Evolutionary conservation across 1,140 invertebrate species (phyloP).

Genomic region (Apocrypta bakeri): DNA sequence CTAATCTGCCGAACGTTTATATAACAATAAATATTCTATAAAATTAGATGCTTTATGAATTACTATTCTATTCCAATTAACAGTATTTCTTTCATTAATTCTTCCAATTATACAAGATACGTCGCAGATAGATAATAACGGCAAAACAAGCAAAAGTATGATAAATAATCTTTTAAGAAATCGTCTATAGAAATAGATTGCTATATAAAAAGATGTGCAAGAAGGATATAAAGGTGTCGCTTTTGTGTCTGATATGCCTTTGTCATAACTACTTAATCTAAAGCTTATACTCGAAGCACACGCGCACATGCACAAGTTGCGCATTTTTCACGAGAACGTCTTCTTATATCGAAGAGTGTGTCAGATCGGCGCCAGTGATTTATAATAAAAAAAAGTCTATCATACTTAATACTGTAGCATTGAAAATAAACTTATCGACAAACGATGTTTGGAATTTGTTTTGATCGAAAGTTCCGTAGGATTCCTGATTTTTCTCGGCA

Average conservation of each 20-base stretch:
- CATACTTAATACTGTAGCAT: not conserved
- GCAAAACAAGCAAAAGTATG: too few relatives aligned
- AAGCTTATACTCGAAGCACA: not conserved
- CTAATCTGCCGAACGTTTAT: too few relatives aligned
- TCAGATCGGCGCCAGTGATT: not conserved
- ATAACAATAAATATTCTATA: too few relatives aligned
- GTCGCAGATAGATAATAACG: too few relatives aligned
- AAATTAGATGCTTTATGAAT: too few relatives aligned
- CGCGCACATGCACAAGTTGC: not conserved
- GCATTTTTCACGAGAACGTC: not conserved
- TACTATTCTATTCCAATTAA: too few relatives aligned
- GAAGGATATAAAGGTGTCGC: not conserved
- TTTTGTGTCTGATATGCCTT: not conserved
- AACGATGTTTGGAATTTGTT: not conserved
- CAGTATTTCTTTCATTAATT: too few relatives aligned
- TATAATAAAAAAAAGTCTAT: conserved; percentile 6
- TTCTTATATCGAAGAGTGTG: not conserved
- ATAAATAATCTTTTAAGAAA: too few relatives aligned
- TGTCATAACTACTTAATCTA: not conserved
- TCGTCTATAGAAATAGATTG: not conserved
- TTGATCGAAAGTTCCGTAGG: not conserved
- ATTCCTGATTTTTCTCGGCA: too few relatives aligned
- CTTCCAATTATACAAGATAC: too few relatives aligned
- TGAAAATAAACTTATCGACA: not conserved
- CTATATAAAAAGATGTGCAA: not conserved